Percentiles rank a stretch among this genome's conserved stretches.
phyloP scores from a whole-genome alignment of 2,888 invertebrate genomes.

The Apamea crenata region DNA sequence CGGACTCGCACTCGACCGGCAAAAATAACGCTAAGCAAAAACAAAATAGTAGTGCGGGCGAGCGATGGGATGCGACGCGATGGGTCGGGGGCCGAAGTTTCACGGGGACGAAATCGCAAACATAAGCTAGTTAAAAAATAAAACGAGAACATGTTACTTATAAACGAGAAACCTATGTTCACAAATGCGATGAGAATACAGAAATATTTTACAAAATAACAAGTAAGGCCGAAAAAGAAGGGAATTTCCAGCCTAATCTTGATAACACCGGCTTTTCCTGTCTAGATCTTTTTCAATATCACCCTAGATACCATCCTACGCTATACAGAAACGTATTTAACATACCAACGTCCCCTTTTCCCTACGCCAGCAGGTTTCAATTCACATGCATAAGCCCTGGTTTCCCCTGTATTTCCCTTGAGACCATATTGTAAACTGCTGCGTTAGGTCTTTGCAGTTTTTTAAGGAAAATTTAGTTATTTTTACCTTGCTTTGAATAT shows the following conservation, averaged over 20 bases:
- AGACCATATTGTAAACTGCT: conserved; percentile 42
- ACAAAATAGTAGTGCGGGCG: no score
- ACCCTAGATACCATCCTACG: background rate
- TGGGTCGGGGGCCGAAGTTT: no score
- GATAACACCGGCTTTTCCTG: background rate
- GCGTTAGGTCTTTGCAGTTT: conserved; percentile 5
- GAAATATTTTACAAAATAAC: background rate
- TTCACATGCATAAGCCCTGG: conserved; percentile 47
- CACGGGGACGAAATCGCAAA: no score
- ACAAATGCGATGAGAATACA: background rate
- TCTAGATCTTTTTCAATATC: conserved; percentile 35
- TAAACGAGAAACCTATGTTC: no score
- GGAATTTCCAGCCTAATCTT: background rate
- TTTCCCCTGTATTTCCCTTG: conserved; percentile 49
- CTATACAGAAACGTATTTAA: conserved; percentile 9
- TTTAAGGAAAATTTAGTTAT: background rate
- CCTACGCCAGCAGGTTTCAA: conserved; percentile 36
- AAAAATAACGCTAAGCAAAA: no score
- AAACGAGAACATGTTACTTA: no score
- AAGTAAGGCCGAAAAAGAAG: background rate
- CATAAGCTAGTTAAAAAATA: background rate
- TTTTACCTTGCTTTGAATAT: conserved; percentile 5
- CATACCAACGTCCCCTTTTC: conserved; percentile 9
- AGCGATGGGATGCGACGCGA: no score
- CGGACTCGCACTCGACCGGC: no score